These are phyloP conservation scores for Drosophila birchii DNA, from an alignment of 2,888 invertebrate genomes.

Conservation along the genomic window DNA sequence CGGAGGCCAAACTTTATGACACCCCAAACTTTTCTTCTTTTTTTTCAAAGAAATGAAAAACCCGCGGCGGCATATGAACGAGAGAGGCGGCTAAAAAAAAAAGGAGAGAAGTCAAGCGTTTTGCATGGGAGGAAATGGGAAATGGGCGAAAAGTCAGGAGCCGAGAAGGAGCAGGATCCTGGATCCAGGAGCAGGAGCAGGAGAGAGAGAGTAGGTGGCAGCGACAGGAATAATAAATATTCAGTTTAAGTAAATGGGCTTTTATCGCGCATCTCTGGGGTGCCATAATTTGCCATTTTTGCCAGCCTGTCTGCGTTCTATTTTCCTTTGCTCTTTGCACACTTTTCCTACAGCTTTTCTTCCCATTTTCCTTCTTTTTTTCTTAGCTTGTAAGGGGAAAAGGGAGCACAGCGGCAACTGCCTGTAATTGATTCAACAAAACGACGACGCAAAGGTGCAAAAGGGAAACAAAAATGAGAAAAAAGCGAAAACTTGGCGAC, in stretches of 20 bases:
- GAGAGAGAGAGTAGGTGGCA: conserved; percentile 41
- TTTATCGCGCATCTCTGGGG: conserved; percentile 79
- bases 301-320: conserved; percentile 52
- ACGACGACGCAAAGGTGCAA: conserved; percentile 60
- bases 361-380: conserved; percentile 12
- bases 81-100: no score
- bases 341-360: conserved; percentile 17
- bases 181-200: not conserved
- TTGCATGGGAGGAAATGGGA: conserved; percentile 71
- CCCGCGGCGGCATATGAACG: conserved; percentile 61
- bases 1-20: conserved; percentile 65
- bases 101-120: conserved; percentile 59
- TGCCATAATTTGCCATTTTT: conserved; percentile 82
- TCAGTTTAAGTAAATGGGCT: conserved; percentile 81
- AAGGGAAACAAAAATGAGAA: conserved; percentile 61
- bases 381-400: conserved; percentile 4
- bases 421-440: conserved; percentile 77
- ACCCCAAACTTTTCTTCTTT: conserved; percentile 26
- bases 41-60: conserved; percentile 57
- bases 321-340: conserved; percentile 19
- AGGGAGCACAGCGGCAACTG: conserved; percentile 30
- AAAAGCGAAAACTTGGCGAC: conserved; percentile 39
- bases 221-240: conserved; percentile 81
- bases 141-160: conserved; percentile 57
- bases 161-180: not conserved